Conservation (phyloP, 2,113 vertebrate genomes). For the Rallus limicola region DNA sequence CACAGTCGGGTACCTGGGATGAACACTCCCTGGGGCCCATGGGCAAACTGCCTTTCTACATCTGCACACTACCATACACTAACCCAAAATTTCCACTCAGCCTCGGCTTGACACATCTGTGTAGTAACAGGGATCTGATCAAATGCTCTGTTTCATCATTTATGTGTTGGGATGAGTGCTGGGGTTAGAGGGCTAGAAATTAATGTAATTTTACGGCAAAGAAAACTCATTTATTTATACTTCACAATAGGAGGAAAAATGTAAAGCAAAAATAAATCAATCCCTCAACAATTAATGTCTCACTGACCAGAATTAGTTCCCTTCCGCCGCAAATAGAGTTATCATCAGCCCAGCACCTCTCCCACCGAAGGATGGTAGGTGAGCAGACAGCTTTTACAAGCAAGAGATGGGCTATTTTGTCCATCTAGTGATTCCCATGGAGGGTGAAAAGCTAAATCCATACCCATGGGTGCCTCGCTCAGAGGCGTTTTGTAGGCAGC, state of each 20-base stretch:
- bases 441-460: neutral
- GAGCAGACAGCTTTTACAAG: conserved; percentile 19
- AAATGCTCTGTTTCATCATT: conserved; percentile 40
- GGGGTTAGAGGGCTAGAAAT: conserved; percentile 37
- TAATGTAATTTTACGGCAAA: conserved; percentile 47
- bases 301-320: neutral
- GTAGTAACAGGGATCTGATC: conserved; percentile 17
- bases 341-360: neutral
- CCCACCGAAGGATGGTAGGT: neutral
- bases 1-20: neutral
- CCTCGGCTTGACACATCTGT: neutral
- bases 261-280: neutral
- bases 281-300: neutral
- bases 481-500: neutral
- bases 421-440: neutral
- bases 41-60: neutral
- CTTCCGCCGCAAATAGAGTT: conserved; percentile 46
- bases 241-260: conserved; percentile 2
- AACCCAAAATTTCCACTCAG: conserved; percentile 9
- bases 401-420: neutral
- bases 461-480: neutral
- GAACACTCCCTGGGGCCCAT: neutral
- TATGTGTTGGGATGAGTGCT: conserved; percentile 26
- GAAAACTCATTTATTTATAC: conserved; percentile 37
- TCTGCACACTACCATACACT: neutral